Evolutionary conservation across 2,888 invertebrate genomes (phyloP), one percentile per base, ranked within the genome.

Genomic region (Cheilosia grossa): DNA sequence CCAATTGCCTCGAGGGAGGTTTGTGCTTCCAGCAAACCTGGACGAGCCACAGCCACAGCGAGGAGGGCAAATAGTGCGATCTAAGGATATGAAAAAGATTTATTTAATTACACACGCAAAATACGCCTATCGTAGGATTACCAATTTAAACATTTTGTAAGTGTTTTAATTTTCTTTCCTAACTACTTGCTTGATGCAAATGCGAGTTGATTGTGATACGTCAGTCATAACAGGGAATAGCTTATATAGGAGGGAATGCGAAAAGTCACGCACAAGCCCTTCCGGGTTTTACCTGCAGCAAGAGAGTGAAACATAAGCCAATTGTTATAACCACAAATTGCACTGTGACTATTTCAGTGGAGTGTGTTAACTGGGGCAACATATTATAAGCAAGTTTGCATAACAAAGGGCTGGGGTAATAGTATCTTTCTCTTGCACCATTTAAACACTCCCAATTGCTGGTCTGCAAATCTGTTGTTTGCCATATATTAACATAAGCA

Each of bases 241-340:
- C 61, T 81, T 81, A 58, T 74, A 81, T 81, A 74, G 74, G 13
- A 19, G 21, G 27, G 15, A 40, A 21, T 30, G 30, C 58, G 42
- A 59, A 27, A 37, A 13, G 21, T 15, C 19, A 9, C 19, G 0
- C 17, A 19, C 3, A 13, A 47, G 24, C 73, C 53, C 67, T 74
- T 67, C 54, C 79, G 37, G 49, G 47, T 47, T 37, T 67, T 70
- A 17, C 51, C 47, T 63, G 53, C n/a, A 27, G 15, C 19, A 44
- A 10, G 67, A 80, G 49, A 81, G 74, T 81, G 67, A 81, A 81
- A 81, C 69, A 42, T 40, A 81, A 63, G 54, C 63, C 63, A n/a
- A 10, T 13, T 27, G 17, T 59, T 66, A 42, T n/a, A 42, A 58
- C 58, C 64, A 19, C 78, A 74, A 61, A 49, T 53, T 37, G 63